These are phyloP conservation scores for Nibea coibor DNA, from an alignment of 2,113 vertebrate genomes.

Conservation along the genomic window DNA sequence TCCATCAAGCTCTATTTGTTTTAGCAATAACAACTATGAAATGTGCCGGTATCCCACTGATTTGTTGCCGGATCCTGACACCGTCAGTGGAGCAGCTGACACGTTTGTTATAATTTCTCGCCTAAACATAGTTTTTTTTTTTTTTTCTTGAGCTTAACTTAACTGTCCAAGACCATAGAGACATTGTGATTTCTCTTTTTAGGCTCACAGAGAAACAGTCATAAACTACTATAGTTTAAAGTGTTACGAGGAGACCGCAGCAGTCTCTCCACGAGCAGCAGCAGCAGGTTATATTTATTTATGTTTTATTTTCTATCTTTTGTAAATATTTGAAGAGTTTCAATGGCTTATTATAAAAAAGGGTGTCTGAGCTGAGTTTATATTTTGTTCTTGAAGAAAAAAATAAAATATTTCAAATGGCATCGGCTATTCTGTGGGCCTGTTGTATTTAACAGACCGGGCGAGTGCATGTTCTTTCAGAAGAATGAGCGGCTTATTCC, in stretches of 20 bases:
- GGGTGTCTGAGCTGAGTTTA: conserved; percentile 75
- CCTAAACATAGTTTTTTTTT: neutral
- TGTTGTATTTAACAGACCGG: fast-evolving
- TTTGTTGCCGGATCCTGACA: neutral
- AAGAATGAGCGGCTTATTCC: neutral
- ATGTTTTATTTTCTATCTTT: conserved; percentile 81
- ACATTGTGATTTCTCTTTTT: conserved; percentile 34
- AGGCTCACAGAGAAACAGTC: neutral
- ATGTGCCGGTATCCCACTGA: conserved; percentile 18
- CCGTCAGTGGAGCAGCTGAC: neutral
- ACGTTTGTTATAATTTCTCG: conserved; percentile 11
- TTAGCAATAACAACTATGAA: conserved; percentile 51
- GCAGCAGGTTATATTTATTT: conserved; percentile 83
- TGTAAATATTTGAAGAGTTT: conserved; percentile 85
- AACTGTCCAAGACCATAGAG: neutral
- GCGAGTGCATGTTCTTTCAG: neutral
- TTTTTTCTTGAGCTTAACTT: conserved; percentile 26
- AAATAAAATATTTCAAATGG: conserved; percentile 72
- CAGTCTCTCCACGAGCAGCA: conserved; percentile 46
- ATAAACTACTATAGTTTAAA: conserved; percentile 31
- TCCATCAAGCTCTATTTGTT: conserved; percentile 26
- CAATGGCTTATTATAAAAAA: conserved; percentile 75
- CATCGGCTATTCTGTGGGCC: neutral
- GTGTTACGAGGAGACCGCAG: conserved; percentile 28
- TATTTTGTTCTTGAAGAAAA: conserved; percentile 71